Percentiles rank a stretch among this genome's conserved stretches.
phyloP scores from a whole-genome alignment of 1,140 invertebrate species.

The Bombyx mandarina region DNA sequence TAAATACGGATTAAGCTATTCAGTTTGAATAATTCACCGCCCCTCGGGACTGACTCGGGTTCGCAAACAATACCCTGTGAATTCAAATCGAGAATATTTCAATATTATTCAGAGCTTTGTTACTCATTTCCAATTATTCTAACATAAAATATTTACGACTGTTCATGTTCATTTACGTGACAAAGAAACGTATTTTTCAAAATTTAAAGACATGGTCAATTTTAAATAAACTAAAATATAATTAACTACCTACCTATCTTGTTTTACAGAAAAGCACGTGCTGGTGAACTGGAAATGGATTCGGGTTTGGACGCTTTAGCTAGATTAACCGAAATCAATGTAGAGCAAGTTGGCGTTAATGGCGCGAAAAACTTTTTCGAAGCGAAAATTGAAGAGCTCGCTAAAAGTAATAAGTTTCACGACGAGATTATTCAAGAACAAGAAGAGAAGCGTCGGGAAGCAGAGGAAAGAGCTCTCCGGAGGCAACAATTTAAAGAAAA shows the following conservation, averaged over 20 bases:
- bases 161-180: too few relatives aligned
- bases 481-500: constrained; percentile 86
- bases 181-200: too few relatives aligned
- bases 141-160: too few relatives aligned
- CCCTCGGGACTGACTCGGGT: too few relatives aligned
- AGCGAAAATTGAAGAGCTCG: constrained; percentile 90
- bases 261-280: constrained; percentile 79
- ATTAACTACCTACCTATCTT: constrained; percentile 1
- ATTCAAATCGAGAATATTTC: too few relatives aligned
- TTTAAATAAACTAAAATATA: too few relatives aligned
- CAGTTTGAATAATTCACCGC: too few relatives aligned
- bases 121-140: too few relatives aligned
- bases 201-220: too few relatives aligned
- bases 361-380: constrained; percentile 94
- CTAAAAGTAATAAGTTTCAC: constrained; percentile 87
- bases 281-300: constrained; percentile 85
- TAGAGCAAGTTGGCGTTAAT: constrained; percentile 89
- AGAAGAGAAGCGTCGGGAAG: constrained; percentile 83
- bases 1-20: too few relatives aligned
- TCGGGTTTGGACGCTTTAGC: constrained; percentile 88
- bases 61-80: too few relatives aligned
- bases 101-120: too few relatives aligned
- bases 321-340: constrained; percentile 87
- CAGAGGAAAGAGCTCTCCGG: constrained; percentile 83
- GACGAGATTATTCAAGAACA: constrained; percentile 90